These are phyloP conservation scores for Clarias fuscus DNA, from an alignment of 2,797 vertebrate species.

Conservation along the genomic window DNA sequence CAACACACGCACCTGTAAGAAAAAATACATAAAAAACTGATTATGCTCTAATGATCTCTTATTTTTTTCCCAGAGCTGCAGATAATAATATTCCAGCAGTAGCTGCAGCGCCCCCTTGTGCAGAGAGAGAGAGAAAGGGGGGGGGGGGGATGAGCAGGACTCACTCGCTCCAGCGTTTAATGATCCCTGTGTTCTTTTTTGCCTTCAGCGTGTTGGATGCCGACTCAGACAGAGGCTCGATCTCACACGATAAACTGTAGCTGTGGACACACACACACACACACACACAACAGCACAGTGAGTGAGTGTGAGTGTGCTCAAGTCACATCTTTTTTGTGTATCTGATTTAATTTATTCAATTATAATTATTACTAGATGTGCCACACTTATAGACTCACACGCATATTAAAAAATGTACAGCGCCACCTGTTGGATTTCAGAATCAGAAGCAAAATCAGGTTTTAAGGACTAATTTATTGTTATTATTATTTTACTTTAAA, in stretches of 20 bases:
- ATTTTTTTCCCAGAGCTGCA: too few relatives aligned
- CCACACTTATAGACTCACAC: too few relatives aligned
- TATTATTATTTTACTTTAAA: too few relatives aligned
- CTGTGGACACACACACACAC: constrained; percentile 59
- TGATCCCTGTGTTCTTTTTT: constrained; percentile 83
- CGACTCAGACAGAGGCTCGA: constrained; percentile 82
- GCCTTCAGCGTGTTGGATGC: constrained; percentile 83
- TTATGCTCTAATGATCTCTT: too few relatives aligned
- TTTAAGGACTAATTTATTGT: too few relatives aligned
- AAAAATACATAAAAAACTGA: too few relatives aligned
- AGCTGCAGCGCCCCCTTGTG: neutral
- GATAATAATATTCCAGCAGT: neutral
- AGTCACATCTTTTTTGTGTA: neutral
- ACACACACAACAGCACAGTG: neutral
- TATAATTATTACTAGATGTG: too few relatives aligned
- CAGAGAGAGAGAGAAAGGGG: neutral
- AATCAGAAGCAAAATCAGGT: too few relatives aligned
- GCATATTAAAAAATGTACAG: too few relatives aligned
- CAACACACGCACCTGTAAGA: too few relatives aligned
- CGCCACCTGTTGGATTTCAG: too few relatives aligned
- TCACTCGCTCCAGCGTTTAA: constrained; percentile 90
- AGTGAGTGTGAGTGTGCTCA: neutral
- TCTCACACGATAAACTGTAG: constrained; percentile 83
- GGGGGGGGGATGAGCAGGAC: constrained; percentile 50
- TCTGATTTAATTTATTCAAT: neutral